Evolutionary conservation across 2,113 vertebrate genomes (phyloP), one percentile per base, ranked within the genome.

Genomic region (Poeciliopsis prolifica): DNA sequence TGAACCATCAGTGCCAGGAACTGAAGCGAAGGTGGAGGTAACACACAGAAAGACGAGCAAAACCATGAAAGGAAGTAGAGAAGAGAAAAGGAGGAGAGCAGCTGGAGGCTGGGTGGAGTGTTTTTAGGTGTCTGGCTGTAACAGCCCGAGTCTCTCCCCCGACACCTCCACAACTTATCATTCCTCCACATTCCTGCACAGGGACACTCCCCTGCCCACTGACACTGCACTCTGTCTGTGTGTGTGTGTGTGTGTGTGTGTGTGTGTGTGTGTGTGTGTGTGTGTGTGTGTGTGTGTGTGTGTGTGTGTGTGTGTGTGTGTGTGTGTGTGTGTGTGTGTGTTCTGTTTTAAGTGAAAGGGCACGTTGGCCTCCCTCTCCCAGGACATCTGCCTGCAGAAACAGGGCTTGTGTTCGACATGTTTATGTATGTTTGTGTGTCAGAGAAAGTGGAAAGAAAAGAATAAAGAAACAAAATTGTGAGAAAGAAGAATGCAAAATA

Each of bases 91-190:
- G 66, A 65, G 71, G 76, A 70, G 77, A 78, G 75, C 72, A 85
- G 79, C 48, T 68, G 60, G 73, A 83, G 80, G 75, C 70, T 72
- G 90, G 87, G 87, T 78, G 86, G 70, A 79, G 84, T 90, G 88
- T 88, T 92, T 90, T 89, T 90, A 90, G 89, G 92, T 93, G 88
- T 91, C 88, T 89, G 86, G 81, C 87, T 88, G 88, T 89, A 91
- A 88, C 89, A 91, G 92, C 90, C 76, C 81, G 84, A 77, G 77
- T 88, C 87, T 88, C 90, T 90, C 87, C 88, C 88, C 83, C 87
- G 90, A 93, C 91, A 92, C 90, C 83, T 89, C 81, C 82, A 87
- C 81, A 88, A 86, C 89, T 92, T 92, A 93, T 92, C 91, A 89
- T 91, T 88, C 89, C 84, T 82, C 61, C 82, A 82, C 91, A 93